Percentiles rank a stretch among this genome's conserved stretches.
Evolutionary conservation across 2,113 vertebrate genomes (phyloP).

Genomic region (Vulpes lagopus): DNA sequence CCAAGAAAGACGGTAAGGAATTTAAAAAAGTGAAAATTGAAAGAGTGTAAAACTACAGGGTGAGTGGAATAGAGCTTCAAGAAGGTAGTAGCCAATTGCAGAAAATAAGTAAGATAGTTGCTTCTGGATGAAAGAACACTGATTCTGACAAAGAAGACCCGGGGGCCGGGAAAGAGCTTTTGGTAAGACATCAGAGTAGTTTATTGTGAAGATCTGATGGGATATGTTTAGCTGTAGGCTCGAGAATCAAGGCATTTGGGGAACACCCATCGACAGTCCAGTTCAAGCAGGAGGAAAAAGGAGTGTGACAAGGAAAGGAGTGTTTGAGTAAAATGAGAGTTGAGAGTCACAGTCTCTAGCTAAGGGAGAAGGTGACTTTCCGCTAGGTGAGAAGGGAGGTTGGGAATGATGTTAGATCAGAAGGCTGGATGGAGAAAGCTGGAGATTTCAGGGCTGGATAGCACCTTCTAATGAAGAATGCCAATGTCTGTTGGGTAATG

Average conservation of each 20-base stretch:
- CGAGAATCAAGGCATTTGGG: not conserved
- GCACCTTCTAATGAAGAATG: not conserved
- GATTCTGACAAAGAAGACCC: not conserved
- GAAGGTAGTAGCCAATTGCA: not conserved
- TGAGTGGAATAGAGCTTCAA: not conserved
- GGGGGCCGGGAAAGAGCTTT: not conserved
- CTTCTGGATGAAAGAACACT: not conserved
- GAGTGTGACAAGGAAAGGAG: not conserved
- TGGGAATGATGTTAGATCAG: not conserved
- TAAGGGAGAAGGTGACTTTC: not conserved
- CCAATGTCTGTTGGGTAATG: accelerated
- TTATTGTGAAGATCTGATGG: not conserved
- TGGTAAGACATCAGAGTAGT: not conserved
- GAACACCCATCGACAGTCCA: not conserved
- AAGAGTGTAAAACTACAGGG: not conserved
- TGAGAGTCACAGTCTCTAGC: not conserved
- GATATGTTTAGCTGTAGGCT: not conserved
- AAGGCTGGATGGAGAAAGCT: not conserved
- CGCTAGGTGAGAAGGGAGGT: not conserved
- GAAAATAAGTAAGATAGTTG: not conserved
- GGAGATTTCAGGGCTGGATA: not conserved
- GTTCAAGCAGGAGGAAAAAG: not conserved
- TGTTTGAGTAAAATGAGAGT: not conserved
- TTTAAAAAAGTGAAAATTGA: not conserved
- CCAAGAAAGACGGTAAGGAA: not conserved